Base-by-base conservation (phyloP, 1,140 invertebrate species). In the Trissolcus basalis region DNA sequence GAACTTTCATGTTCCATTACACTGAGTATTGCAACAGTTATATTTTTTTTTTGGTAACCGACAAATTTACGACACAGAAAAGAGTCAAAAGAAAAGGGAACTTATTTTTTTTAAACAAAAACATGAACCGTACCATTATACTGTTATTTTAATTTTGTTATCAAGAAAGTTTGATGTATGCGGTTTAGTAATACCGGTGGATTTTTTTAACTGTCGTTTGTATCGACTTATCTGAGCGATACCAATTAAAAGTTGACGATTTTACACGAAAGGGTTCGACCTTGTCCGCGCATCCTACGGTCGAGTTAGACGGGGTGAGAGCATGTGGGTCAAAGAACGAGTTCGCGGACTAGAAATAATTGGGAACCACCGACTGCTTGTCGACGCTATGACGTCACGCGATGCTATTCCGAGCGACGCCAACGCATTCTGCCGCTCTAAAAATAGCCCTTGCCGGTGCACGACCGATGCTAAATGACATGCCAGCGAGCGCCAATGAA, bases 241-340 rank as follows among this genome's bases (percentile, higher is more conserved):
- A 56, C 61, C 50, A 58, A 67, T 70, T 49, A 33, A 14, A 56
- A 32, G 45, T 69, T 35, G 50, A 44, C 50, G 44, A 58, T 68
- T 69, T 72, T 68, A 68, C 64, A 64, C 72, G 68, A 68, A 77
- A 77, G 19, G 71, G 72, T 72, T 69, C 60, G 75, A 68, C 59
- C 45, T 70, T 74, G 60, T 65, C 70, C 76, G 68, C 64, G 69
- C 75, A 78, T 76, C 79, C 77, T 27, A 27, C 64, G 36, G 64
- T 48, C 61, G 19, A 27, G 19, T 27, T 27, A 6, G 6, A 27
- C 19, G 19, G 1, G 19, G 19, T 27, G 74, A 11, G 50, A 74
- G 60, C 74, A 83, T 84, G 78, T 85, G 71, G 83, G 82, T 86
- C 83, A 83, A 84, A 84, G 81, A 84, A 85, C 81, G 71, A 84